These are phyloP conservation scores for Amblyopsis hoosieri DNA, from an alignment of 2,797 vertebrate species.

Conservation along the genomic window DNA sequence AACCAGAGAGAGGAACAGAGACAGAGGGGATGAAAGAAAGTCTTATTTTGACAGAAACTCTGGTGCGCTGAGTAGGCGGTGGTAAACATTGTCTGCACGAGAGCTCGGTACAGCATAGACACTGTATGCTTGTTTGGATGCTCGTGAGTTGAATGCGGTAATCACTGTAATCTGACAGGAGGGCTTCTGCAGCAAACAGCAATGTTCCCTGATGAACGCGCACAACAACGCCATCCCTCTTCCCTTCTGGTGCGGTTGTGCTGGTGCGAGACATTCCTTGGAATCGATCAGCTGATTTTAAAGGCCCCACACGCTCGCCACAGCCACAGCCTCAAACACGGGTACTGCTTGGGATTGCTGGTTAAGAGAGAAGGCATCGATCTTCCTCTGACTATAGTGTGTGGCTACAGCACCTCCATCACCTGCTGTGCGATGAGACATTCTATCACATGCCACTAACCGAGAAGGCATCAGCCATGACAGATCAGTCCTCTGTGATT, in stretches of 20 bases:
- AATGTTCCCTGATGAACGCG: constrained; percentile 25
- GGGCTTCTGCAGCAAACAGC: constrained; percentile 6
- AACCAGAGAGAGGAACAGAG: constrained; percentile 25
- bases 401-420: no score
- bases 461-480: no score
- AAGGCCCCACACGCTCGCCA: not conserved
- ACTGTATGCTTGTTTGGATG: constrained; percentile 9
- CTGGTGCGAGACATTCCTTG: not conserved
- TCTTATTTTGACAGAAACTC: constrained; percentile 16
- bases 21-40: not conserved
- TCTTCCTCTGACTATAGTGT: not conserved
- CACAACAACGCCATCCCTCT: not conserved
- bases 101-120: not conserved
- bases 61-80: not conserved
- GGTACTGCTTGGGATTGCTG: not conserved
- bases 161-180: constrained; percentile 28
- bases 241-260: constrained; percentile 17
- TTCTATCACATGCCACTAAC: no score
- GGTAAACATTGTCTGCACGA: not conserved
- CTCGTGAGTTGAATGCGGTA: constrained; percentile 3
- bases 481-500: no score
- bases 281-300: constrained; percentile 13
- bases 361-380: constrained; percentile 5
- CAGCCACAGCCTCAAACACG: no score
- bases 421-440: no score